Base-by-base conservation (phyloP, 2,888 invertebrate species). In the Coenonympha arcania region DNA sequence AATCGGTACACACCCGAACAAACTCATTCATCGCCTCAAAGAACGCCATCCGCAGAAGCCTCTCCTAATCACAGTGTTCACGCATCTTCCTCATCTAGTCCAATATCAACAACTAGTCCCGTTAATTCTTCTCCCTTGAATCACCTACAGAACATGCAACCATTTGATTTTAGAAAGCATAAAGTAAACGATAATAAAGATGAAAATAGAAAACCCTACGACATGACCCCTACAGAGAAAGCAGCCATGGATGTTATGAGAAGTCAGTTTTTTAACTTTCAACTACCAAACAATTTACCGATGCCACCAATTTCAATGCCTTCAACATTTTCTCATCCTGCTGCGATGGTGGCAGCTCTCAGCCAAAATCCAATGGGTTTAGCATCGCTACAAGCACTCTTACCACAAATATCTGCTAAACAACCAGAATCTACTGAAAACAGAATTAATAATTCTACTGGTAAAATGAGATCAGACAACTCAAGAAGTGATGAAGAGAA, bases 71-170 rank as follows among this genome's bases (percentile, higher is more conserved):
- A 72, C 47, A 83, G 79, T 55, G 66, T 77, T 40, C 77, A 75
- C 24, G 59, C 78, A 60, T 86, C 85, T 73, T 80, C 84, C 71
- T 83, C 86, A 69, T 85, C 85, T 52, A 86, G 85, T 62, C 85
- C 84, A 40, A 60, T 76, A 6, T 85, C 83, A 26, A 71, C 75
- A 40, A 87, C 89, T 67, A 90, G 91, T 79, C 90, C 91, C 34
- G 73, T 89, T 19, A 89, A 90, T 58, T 88, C 90, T 22, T 93
- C 94, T 6, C 96, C 97, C 2, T 85, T 97, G 56, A 95, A 93
- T 76, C 91, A 95, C 65, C 87, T 97, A 40, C 96, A 96, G 81
- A 96, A 93, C 66, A 96, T 98, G 96, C 96, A 97, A 71, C 96
- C 97, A 0, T 96, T 96, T 73, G 96, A 97, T 76, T 96, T 94